These are phyloP conservation scores for Trileptium ribeirensis DNA, from an alignment of 2,888 invertebrate genomes.

Conservation along the genomic window DNA sequence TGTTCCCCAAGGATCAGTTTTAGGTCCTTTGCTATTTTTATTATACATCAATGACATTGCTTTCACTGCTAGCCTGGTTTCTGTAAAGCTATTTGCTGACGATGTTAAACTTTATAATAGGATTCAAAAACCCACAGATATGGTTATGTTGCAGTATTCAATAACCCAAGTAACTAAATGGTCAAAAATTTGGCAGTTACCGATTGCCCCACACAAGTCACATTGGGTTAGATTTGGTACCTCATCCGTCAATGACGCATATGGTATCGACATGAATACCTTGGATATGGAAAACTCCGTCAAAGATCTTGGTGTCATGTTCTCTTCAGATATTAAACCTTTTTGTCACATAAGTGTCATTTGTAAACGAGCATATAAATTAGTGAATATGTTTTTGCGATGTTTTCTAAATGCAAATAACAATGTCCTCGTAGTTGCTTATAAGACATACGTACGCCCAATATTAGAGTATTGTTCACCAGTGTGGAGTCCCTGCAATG, in stretches of 20 bases:
- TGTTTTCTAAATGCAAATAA: neutral
- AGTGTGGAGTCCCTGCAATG: too few relatives aligned
- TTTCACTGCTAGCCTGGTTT: neutral
- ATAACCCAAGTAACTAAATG: neutral
- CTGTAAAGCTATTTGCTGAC: neutral
- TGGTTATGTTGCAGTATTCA: neutral
- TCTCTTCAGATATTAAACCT: neutral
- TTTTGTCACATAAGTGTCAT: neutral
- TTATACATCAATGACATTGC: neutral
- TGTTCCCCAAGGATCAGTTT: neutral
- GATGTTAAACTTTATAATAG: neutral
- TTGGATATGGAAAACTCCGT: neutral
- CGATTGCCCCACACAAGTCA: constrained; percentile 30
- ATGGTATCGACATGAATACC: neutral
- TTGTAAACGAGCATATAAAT: neutral
- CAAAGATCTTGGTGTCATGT: neutral
- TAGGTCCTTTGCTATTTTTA: neutral
- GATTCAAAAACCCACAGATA: neutral
- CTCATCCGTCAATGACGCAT: neutral
- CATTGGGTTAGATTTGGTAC: neutral
- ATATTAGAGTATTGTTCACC: too few relatives aligned
- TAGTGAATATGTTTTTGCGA: neutral
- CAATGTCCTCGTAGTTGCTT: too few relatives aligned
- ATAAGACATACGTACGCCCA: too few relatives aligned
- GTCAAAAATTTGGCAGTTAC: neutral